A percentile compares a stretch with the other conserved stretches of the same genome.
Evolutionary conservation across 2,113 vertebrate genomes (phyloP).

Genomic region (Lepus americanus): DNA sequence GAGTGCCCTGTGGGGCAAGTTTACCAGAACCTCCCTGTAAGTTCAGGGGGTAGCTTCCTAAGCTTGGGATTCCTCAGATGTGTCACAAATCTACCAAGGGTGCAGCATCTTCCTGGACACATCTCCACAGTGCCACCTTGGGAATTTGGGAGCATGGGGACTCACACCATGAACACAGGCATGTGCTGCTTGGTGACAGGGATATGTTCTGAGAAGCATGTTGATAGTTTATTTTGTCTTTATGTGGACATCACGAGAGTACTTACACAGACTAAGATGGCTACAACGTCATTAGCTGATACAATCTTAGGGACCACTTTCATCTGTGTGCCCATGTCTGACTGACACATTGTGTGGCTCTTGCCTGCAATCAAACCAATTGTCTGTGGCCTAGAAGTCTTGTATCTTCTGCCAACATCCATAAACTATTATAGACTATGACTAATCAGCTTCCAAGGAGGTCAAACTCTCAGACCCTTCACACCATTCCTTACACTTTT

Average conservation of each 20-base stretch:
- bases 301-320: too few relatives aligned
- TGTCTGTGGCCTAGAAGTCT: neutral
- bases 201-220: rapidly evolving
- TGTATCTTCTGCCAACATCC: neutral
- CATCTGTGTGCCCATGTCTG: neutral
- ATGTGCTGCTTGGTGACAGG: too few relatives aligned
- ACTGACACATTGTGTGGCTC: too few relatives aligned
- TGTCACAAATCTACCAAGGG: neutral
- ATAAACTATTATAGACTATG: neutral
- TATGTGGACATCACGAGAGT: neutral
- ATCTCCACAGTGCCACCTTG: too few relatives aligned
- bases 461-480: neutral
- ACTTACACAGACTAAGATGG: neutral
- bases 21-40: neutral
- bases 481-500: neutral
- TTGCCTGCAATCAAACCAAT: neutral
- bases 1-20: neutral
- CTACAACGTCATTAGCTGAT: neutral
- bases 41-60: neutral
- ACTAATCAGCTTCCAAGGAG: neutral
- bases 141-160: neutral
- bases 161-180: neutral
- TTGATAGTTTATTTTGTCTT: neutral
- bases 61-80: neutral
- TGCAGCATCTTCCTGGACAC: neutral